Percentiles rank a stretch among this genome's conserved stretches.
phyloP scores from a whole-genome alignment of 2,888 invertebrate species.

The Opisthograptis luteolata region DNA sequence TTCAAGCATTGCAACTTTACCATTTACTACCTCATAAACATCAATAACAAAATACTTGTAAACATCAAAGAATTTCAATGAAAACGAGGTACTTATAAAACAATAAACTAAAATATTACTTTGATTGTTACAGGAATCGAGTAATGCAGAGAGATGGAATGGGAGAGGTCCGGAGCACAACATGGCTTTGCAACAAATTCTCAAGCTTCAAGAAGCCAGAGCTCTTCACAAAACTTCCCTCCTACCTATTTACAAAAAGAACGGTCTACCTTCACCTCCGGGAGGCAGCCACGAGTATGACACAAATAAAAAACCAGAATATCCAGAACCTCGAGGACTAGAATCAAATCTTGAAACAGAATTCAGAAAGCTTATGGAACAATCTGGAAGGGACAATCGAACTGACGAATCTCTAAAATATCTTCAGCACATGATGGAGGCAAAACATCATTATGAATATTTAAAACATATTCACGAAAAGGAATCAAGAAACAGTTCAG shows the following conservation, averaged over 20 bases:
- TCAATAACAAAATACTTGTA: neutral
- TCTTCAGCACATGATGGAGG: conserved; percentile 77
- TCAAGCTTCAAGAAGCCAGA: conserved; percentile 95
- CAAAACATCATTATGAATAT: conserved; percentile 72
- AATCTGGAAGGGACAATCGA: conserved; percentile 76
- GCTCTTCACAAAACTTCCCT: conserved; percentile 85
- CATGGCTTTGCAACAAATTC: conserved; percentile 95
- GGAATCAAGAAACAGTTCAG: conserved; percentile 47
- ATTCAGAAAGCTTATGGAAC: conserved; percentile 83
- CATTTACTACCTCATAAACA: conserved; percentile 11
- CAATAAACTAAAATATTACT: conserved; percentile 17
- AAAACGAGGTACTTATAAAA: neutral
- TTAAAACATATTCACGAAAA: conserved; percentile 73
- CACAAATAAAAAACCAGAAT: conserved; percentile 56
- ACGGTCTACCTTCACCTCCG: conserved; percentile 79
- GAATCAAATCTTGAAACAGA: conserved; percentile 85
- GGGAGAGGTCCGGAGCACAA: conserved; percentile 96
- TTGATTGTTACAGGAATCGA: conserved; percentile 89
- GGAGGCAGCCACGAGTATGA: conserved; percentile 74
- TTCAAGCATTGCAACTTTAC: neutral
- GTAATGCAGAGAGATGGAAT: conserved; percentile 94
- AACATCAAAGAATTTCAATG: neutral
- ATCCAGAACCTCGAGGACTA: conserved; percentile 69
- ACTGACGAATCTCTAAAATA: conserved; percentile 74
- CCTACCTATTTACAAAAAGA: conserved; percentile 77